These are phyloP conservation scores for Dione juno DNA, from an alignment of 2,888 invertebrate species.

Conservation along the genomic window DNA sequence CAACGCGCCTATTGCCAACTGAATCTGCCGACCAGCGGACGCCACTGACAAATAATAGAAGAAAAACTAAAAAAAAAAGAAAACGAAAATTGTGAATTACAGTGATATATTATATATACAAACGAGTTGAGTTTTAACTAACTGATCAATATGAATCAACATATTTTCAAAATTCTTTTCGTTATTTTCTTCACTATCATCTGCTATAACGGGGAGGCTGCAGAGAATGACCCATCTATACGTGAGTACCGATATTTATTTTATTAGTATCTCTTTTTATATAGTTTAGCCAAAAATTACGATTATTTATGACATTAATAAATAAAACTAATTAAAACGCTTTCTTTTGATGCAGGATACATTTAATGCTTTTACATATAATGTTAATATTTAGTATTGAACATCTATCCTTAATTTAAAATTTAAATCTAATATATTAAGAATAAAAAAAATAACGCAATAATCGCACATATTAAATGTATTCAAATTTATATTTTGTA, in stretches of 20 bases:
- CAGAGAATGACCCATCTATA: constrained; percentile 62
- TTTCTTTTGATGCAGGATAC: no score
- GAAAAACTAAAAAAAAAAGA: constrained; percentile 48
- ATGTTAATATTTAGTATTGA: no score
- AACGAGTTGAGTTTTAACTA: constrained; percentile 35
- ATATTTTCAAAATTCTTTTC: constrained; percentile 64
- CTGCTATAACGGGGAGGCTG: constrained; percentile 67
- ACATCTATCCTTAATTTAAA: no score
- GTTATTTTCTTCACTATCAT: constrained; percentile 67
- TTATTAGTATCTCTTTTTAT: background rate
- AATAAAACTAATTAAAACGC: no score
- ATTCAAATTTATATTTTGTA: constrained; percentile 43
- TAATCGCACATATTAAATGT: constrained; percentile 32
- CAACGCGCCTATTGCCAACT: constrained; percentile 63
- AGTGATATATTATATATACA: constrained; percentile 46
- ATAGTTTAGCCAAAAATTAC: background rate
- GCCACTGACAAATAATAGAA: constrained; percentile 53
- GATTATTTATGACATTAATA: no score
- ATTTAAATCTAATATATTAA: background rate
- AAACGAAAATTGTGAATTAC: constrained; percentile 46
- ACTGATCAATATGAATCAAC: constrained; percentile 65
- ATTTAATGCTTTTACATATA: no score
- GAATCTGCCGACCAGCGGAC: constrained; percentile 66
- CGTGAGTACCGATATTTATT: constrained; percentile 65
- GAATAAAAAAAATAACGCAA: constrained; percentile 19